Evolutionary conservation across 92 coral and sea anemone species (phyloP).

Genomic region (Zoanthus sociatus): DNA sequence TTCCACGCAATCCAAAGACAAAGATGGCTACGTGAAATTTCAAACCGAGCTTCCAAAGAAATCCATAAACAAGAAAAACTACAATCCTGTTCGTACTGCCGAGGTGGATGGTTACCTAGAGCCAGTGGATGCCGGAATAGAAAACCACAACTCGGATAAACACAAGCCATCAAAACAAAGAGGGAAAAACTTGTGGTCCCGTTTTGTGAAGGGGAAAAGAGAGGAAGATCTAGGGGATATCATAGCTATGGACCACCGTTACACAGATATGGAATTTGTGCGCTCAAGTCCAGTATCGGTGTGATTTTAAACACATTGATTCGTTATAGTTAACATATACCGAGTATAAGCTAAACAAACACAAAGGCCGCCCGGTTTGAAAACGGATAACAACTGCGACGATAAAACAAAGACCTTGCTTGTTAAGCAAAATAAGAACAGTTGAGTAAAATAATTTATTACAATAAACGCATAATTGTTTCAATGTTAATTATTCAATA

Average conservation of each 20-base stretch:
- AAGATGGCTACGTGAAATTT: constrained; percentile 35
- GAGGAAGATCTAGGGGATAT: constrained; percentile 1
- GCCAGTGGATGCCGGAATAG: constrained; percentile 8
- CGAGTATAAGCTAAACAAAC: too few relatives aligned
- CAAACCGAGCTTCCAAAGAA: neutral
- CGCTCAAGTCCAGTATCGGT: constrained; percentile 34
- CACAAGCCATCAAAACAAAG: neutral
- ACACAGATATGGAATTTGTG: constrained; percentile 27
- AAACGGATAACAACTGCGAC: too few relatives aligned
- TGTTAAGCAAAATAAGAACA: too few relatives aligned
- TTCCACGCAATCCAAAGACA: constrained; percentile 14
- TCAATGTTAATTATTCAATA: too few relatives aligned
- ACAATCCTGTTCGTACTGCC: neutral
- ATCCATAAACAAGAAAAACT: neutral
- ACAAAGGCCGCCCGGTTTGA: too few relatives aligned
- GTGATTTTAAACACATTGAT: neutral
- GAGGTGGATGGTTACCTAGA: constrained; percentile 20
- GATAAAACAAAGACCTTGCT: neutral
- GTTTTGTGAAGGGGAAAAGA: constrained; percentile 4
- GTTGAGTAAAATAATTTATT: too few relatives aligned
- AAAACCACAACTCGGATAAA: neutral
- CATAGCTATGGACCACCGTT: constrained; percentile 39
- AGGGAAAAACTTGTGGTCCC: constrained; percentile 6
- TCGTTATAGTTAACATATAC: neutral
- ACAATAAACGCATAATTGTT: too few relatives aligned